A percentile compares a stretch with the other conserved stretches of the same genome.
These are phyloP conservation scores for Falco punctatus DNA, from an alignment of 2,113 vertebrate species.

Conservation along the genomic window DNA sequence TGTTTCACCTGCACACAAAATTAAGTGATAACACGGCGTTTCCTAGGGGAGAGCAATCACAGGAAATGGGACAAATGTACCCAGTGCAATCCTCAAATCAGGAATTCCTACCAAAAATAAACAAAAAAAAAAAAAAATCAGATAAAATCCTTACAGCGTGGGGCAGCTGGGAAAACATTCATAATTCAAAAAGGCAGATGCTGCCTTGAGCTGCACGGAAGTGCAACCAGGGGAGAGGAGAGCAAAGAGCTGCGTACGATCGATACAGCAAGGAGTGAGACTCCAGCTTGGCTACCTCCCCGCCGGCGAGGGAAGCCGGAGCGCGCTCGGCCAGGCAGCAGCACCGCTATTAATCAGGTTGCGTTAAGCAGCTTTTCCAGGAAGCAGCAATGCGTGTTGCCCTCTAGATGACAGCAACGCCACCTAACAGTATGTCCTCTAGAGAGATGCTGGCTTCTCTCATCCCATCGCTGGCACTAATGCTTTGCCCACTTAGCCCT, in stretches of 20 bases:
- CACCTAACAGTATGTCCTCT: background rate
- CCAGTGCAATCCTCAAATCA: background rate
- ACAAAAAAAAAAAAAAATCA: background rate
- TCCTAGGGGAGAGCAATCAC: background rate
- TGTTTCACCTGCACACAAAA: background rate
- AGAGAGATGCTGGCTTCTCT: background rate
- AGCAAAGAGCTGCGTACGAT: background rate
- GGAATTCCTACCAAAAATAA: background rate
- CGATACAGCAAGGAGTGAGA: background rate
- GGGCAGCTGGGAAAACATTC: background rate
- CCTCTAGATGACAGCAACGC: background rate
- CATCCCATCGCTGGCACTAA: background rate
- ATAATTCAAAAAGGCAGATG: background rate
- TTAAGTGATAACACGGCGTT: background rate
- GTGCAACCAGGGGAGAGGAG: background rate
- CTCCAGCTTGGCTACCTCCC: background rate
- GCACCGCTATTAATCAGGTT: background rate
- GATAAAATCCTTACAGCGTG: background rate
- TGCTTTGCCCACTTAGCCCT: background rate
- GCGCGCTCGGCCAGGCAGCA: background rate
- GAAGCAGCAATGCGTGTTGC: background rate
- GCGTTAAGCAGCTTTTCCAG: background rate
- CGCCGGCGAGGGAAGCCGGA: rapidly evolving
- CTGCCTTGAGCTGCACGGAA: background rate
- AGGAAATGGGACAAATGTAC: background rate